phyloP scores from a whole-genome alignment of 2,888 invertebrate genomes.

The Noctua janthe region DNA sequence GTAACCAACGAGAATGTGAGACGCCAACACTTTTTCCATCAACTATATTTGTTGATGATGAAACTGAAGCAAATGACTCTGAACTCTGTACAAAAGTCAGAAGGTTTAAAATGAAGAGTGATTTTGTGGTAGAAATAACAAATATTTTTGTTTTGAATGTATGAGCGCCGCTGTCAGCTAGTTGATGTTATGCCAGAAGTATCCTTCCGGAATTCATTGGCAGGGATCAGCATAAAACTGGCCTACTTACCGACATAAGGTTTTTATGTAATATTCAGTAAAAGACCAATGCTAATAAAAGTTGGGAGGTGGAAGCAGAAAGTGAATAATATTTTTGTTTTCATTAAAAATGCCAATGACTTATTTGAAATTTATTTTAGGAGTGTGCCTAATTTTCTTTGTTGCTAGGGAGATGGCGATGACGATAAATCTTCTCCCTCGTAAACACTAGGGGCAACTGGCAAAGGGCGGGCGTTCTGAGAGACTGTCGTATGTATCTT shows the following conservation, averaged over 20 bases:
- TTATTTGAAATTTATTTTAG: slow-evolving; percentile 37
- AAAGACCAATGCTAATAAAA: slow-evolving; percentile 33
- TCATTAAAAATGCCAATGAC: slow-evolving; percentile 31
- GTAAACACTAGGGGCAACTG: no score
- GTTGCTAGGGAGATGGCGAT: neutral
- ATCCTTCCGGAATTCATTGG: slow-evolving; percentile 75
- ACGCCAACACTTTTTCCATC: slow-evolving; percentile 61
- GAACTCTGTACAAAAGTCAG: slow-evolving; percentile 40
- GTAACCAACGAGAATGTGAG: slow-evolving; percentile 62
- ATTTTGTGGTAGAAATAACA: slow-evolving; percentile 35
- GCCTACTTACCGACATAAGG: slow-evolving; percentile 61
- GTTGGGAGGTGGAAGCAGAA: slow-evolving; percentile 27
- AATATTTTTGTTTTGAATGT: slow-evolving; percentile 61
- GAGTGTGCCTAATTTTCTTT: neutral
- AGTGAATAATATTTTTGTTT: slow-evolving; percentile 29
- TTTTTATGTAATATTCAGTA: slow-evolving; percentile 55
- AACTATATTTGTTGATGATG: slow-evolving; percentile 64
- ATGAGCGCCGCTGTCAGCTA: slow-evolving; percentile 73
- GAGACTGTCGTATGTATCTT: neutral
- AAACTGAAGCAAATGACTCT: slow-evolving; percentile 51
- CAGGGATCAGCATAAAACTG: slow-evolving; percentile 62
- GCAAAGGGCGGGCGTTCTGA: neutral
- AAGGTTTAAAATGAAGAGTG: slow-evolving; percentile 42
- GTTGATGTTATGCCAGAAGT: slow-evolving; percentile 76
- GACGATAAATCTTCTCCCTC: neutral